These are phyloP conservation scores for Drosophila truncata DNA, from an alignment of 1,140 invertebrate genomes.

Conservation along the genomic window DNA sequence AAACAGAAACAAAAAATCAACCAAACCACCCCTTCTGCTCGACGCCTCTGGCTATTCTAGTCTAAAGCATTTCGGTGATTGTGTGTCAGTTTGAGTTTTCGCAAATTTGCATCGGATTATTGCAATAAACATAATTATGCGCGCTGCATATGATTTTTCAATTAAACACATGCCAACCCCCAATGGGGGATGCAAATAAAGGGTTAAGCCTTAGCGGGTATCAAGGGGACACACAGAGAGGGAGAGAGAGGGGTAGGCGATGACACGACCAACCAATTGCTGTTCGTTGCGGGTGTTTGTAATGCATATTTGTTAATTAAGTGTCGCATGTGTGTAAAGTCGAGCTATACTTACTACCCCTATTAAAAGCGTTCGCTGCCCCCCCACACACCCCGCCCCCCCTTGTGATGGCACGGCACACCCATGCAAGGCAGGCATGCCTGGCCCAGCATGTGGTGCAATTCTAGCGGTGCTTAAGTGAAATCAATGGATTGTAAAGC, in stretches of 20 bases:
- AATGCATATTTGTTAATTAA: slow-evolving; percentile 84
- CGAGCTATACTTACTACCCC: slow-evolving; percentile 9
- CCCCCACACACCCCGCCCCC: background rate
- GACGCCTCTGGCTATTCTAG: slow-evolving; percentile 15
- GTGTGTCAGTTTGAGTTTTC: slow-evolving; percentile 74
- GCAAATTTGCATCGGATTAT: slow-evolving; percentile 82
- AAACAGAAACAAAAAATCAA: background rate
- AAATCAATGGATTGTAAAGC: slow-evolving; percentile 83
- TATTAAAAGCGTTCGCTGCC: slow-evolving; percentile 6
- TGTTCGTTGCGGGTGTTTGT: slow-evolving; percentile 78
- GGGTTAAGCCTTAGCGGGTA: slow-evolving; percentile 41
- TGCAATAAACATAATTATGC: slow-evolving; percentile 85
- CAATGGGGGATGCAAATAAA: slow-evolving; percentile 65
- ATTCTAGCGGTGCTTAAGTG: slow-evolving; percentile 80
- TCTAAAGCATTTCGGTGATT: slow-evolving; percentile 67
- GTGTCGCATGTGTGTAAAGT: slow-evolving; percentile 52
- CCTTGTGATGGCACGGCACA: background rate
- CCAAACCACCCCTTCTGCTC: background rate
- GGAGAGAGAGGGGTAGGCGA: background rate
- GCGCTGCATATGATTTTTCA: slow-evolving; percentile 84
- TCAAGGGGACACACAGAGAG: background rate
- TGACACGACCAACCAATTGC: slow-evolving; percentile 77
- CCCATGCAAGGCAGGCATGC: slow-evolving; percentile 1
- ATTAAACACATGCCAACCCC: slow-evolving; percentile 79
- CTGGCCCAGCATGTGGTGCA: slow-evolving; percentile 38